Base-by-base conservation (phyloP, 2,888 invertebrate species). In the Argynnis bischoffii region DNA sequence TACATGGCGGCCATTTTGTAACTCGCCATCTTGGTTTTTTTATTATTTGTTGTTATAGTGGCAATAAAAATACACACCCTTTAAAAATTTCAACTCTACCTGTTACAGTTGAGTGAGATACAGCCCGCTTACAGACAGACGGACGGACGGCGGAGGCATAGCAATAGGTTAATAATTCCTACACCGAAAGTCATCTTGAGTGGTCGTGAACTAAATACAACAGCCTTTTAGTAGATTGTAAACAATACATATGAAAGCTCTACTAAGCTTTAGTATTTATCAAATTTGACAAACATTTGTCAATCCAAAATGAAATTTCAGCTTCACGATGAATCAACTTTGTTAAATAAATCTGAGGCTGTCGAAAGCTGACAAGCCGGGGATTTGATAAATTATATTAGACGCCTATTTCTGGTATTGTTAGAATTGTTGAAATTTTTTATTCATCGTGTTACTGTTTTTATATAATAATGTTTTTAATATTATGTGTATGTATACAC, bases 261-360 rank as follows among this genome's bases (percentile, higher is more conserved):
- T 11, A 41, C 35, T 41, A 41, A 41, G 35, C 35, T 41, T 41
- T 41, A 64, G 47, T 54, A 54, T 46, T 55, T 50, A 55, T 53
- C 53, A 16, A 16, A 31, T 47, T 56, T 54, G 26, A 66, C 54
- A 54, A 18, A 60, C 59, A 66, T 66, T 66, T 66, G 59, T 66
- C 66, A 60, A 54, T 60, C 54, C 57, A 54, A 47, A 66, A 66
- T 60, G 47, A 66, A 66, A 54, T 66, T 60, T 48, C 66, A 47
- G 59, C 50, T 47, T 60, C 46, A 57, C 66, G 60, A 66, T 66
- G 57, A 66, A 60, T 66, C 66, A 66, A 60, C 59, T 60, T 35
- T 18, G 54, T 54, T 66, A 54, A 46, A 66, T 66, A 57, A 57
- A 65, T 65, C 57, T 53, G 18, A 53, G 51, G 51, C 51, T 61